phyloP scores from a whole-genome alignment of 2,113 vertebrate genomes.

The Numenius arquata region DNA sequence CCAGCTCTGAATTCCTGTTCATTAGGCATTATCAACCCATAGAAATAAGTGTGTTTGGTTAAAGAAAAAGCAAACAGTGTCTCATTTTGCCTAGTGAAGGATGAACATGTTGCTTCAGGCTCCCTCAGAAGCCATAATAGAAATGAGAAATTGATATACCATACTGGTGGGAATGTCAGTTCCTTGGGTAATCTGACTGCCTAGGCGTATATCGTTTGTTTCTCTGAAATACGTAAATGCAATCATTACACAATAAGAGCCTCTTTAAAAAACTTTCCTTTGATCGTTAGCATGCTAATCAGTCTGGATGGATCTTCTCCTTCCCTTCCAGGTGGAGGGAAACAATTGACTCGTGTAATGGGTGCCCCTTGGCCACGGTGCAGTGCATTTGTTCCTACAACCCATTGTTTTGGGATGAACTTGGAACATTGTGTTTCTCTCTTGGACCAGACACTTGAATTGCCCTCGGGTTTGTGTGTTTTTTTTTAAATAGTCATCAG shows the following conservation, averaged over 20 bases:
- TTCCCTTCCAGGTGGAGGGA: constrained; percentile 58
- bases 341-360: constrained; percentile 44
- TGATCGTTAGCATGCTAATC: constrained; percentile 46
- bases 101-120: background rate
- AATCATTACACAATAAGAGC: constrained; percentile 46
- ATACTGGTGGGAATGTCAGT: background rate
- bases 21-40: accelerated
- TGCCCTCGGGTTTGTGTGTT: background rate
- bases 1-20: background rate
- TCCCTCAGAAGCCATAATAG: background rate
- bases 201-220: background rate
- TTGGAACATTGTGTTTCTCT: constrained; percentile 53
- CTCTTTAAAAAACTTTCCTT: constrained; percentile 18
- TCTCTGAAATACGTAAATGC: constrained; percentile 40
- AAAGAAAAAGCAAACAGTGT: background rate
- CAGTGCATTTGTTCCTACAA: background rate
- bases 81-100: background rate
- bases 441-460: constrained; percentile 6
- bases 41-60: background rate
- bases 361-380: constrained; percentile 27
- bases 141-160: background rate
- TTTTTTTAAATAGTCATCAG: background rate
- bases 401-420: constrained; percentile 59
- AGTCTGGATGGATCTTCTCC: constrained; percentile 49
- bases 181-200: background rate